Evolutionary conservation across 2,888 invertebrate genomes (phyloP).

Genomic region (Caenorhabditis panamensis): DNA sequence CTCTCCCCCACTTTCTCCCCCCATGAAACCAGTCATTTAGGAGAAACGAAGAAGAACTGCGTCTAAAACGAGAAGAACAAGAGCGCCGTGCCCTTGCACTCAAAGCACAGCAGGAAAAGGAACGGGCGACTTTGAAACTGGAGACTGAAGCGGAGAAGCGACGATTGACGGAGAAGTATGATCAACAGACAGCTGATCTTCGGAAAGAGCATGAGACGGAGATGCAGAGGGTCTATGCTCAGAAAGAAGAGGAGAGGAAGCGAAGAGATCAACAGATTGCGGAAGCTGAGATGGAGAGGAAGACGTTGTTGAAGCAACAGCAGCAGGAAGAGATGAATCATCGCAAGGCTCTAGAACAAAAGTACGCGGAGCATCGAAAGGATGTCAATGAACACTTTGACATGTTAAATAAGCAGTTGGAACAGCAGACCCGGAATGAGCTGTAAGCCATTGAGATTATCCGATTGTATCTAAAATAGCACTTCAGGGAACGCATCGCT

Average conservation of each 20-base stretch:
- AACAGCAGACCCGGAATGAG: neutral
- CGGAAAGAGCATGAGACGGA: slow-evolving; percentile 1
- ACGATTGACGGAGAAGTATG: neutral
- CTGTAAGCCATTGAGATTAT: neutral
- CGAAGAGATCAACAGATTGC: neutral
- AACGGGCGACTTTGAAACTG: neutral
- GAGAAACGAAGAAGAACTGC: neutral
- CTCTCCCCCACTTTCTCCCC: too few relatives aligned
- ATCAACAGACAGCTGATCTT: neutral
- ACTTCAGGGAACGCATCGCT: too few relatives aligned
- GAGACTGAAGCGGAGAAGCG: slow-evolving; percentile 10
- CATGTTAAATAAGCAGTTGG: neutral
- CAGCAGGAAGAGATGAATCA: neutral
- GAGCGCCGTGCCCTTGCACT: neutral
- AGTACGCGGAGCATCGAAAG: neutral
- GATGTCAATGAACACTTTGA: neutral
- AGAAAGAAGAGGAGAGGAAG: slow-evolving; percentile 9
- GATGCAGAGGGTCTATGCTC: neutral
- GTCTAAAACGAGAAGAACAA: neutral
- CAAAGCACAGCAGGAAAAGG: neutral
- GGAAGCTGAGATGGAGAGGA: neutral
- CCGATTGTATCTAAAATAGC: too few relatives aligned
- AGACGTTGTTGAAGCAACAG: neutral
- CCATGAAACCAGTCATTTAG: too few relatives aligned
- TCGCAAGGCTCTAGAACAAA: neutral